phyloP scores from a whole-genome alignment of 1,140 invertebrate species.

The Drosophila nigrodunni region DNA sequence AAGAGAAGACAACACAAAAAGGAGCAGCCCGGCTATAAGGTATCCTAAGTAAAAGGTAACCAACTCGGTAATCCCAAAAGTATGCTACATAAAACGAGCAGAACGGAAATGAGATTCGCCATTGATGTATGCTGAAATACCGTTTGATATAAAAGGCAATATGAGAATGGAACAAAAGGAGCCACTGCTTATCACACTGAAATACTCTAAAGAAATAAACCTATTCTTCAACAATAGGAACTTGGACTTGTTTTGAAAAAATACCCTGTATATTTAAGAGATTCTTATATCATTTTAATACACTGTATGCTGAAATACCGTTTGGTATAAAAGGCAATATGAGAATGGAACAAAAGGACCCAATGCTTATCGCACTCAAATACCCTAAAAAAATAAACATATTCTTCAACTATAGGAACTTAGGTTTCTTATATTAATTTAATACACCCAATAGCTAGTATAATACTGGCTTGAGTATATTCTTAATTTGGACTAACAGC shows the following conservation, averaged over 20 bases:
- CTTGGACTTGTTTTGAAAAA: no score
- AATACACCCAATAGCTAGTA: background rate
- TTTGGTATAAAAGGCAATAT: background rate
- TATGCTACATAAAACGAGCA: conserved; percentile 5
- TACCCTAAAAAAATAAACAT: no score
- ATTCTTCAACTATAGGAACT: no score
- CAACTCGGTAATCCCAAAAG: conserved; percentile 13
- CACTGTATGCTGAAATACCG: background rate
- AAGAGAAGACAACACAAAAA: conserved; percentile 21
- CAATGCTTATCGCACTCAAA: no score
- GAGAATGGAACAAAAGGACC: no score
- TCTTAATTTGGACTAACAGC: conserved; percentile 25
- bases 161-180: no score
- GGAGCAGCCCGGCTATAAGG: conserved; percentile 31
- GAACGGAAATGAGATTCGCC: conserved; percentile 6
- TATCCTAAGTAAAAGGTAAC: conserved; percentile 19
- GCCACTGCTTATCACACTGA: no score
- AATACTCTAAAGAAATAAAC: no score
- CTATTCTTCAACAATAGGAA: no score
- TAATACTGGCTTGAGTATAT: background rate
- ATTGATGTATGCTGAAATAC: background rate
- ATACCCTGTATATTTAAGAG: no score
- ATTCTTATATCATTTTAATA: background rate
- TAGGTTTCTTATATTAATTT: background rate
- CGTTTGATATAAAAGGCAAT: background rate